These are phyloP conservation scores for Pelmatolapia mariae DNA, from an alignment of 2,113 vertebrate species.

Conservation along the genomic window DNA sequence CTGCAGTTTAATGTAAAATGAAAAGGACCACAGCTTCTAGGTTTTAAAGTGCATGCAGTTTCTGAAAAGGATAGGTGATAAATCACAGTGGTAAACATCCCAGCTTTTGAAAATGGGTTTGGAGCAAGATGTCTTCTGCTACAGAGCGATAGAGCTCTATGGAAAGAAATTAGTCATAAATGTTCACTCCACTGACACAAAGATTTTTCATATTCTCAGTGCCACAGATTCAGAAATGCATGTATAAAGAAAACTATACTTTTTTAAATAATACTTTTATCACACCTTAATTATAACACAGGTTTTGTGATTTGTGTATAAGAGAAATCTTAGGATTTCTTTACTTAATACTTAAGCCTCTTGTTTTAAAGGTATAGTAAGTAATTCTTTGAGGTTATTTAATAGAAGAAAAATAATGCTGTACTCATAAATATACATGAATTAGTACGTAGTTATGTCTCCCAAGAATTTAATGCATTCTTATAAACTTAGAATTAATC, in stretches of 20 bases:
- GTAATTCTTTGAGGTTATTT: not conserved
- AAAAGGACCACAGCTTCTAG: not conserved
- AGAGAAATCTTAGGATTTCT: not conserved
- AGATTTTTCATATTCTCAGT: not conserved
- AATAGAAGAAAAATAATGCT: not conserved
- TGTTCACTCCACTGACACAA: not conserved
- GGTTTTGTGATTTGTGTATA: not conserved
- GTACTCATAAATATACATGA: not conserved
- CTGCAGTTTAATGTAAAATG: not conserved
- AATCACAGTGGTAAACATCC: not conserved
- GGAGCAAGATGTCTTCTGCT: not conserved
- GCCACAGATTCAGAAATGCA: not conserved
- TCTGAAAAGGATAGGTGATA: not conserved
- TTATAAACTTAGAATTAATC: not conserved
- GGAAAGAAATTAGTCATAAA: not conserved
- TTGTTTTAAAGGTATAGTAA: not conserved
- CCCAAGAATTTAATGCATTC: not conserved
- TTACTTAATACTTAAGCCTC: not conserved
- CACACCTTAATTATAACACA: not conserved
- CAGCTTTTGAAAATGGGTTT: not conserved
- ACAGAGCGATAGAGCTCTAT: not conserved
- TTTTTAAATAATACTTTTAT: not conserved
- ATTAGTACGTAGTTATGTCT: accelerated
- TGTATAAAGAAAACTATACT: not conserved
- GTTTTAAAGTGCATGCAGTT: not conserved